Evolutionary conservation across 2,888 invertebrate genomes (phyloP), one percentile per base, ranked within the genome.

Genomic region (Escarpia spicata): DNA sequence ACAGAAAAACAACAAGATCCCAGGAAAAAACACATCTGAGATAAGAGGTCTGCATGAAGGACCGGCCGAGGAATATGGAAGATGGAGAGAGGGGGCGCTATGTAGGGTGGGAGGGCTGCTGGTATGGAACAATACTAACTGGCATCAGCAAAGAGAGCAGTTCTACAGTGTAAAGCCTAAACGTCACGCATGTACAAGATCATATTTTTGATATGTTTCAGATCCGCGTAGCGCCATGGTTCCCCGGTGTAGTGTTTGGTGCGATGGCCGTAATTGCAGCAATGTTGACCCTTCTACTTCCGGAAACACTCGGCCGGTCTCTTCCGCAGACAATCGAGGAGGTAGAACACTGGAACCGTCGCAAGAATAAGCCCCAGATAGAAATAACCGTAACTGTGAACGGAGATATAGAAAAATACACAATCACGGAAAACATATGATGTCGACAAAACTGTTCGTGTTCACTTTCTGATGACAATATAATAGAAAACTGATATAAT

Each of bases 291-390:
- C 52, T 91, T 15, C 91, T 91, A 44, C 91, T 91, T 91, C 91
- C 91, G 58, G 91, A 91, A 91, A 91, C 91, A n/a, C 52, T 52
- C 19, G 91, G 91, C n/a, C 44, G 91, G n/a, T 15, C 91, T 37
- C 91, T 91, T 44, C 91, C 91, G 26, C 91, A 91, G 58, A 91
- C 91, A 37, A 91, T 91, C 44, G 91, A 91, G 58, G 91, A 91
- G 91, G 52, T 91, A 89, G 94, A 75, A 75, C 15, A 75, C 75
- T 75, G 75, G 75, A 19, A n/a, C 75, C 26, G 75, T 75, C 75
- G 75, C 75, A 75, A 75, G 26, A 26, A 19, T 19, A 75, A 26
- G 75, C 2, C 19, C 75, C 19, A 75, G 19, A 75, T 75, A 26
- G n/a, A 75, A n/a, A 26, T 75, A 75, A 75, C 75, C 75, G 75